Evolutionary conservation across 2,113 vertebrate genomes (phyloP).

Genomic region (Nothobranchius kuhntae): DNA sequence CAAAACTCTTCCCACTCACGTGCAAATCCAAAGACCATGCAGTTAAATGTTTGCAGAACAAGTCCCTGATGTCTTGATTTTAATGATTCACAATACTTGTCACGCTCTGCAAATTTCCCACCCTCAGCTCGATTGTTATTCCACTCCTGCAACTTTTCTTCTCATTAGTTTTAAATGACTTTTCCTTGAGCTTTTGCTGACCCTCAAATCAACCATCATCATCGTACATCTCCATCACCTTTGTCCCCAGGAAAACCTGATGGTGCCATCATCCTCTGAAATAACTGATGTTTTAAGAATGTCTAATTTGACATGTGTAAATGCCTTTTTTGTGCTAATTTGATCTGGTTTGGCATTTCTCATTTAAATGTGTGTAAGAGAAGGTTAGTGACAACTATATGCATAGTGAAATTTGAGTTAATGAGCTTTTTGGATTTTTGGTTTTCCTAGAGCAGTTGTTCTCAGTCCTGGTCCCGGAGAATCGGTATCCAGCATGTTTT

Average conservation of each 20-base stretch:
- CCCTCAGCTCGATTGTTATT: slow-evolving; percentile 59
- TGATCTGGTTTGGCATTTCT: background rate
- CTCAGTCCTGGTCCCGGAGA: too few relatives aligned
- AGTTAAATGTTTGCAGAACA: slow-evolving; percentile 30
- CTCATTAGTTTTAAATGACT: slow-evolving; percentile 33
- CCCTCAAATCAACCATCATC: background rate
- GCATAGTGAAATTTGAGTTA: too few relatives aligned
- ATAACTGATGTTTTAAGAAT: slow-evolving; percentile 30
- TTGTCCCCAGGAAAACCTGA: slow-evolving; percentile 43
- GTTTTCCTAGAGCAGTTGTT: too few relatives aligned
- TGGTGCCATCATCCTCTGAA: slow-evolving; percentile 28
- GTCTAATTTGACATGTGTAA: background rate
- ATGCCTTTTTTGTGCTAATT: background rate
- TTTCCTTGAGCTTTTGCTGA: slow-evolving; percentile 19
- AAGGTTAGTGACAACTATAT: background rate
- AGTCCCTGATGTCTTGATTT: slow-evolving; percentile 61
- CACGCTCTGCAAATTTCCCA: slow-evolving; percentile 50
- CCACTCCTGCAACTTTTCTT: slow-evolving; percentile 33
- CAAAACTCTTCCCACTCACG: background rate
- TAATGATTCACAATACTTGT: slow-evolving; percentile 58
- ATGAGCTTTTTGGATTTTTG: too few relatives aligned
- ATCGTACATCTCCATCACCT: slow-evolving; percentile 19
- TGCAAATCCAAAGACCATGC: slow-evolving; percentile 23
- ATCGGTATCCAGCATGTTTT: too few relatives aligned
- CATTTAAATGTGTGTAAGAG: background rate